Conservation (phyloP, 2,113 vertebrate species). For the Myocastor coypus region DNA sequence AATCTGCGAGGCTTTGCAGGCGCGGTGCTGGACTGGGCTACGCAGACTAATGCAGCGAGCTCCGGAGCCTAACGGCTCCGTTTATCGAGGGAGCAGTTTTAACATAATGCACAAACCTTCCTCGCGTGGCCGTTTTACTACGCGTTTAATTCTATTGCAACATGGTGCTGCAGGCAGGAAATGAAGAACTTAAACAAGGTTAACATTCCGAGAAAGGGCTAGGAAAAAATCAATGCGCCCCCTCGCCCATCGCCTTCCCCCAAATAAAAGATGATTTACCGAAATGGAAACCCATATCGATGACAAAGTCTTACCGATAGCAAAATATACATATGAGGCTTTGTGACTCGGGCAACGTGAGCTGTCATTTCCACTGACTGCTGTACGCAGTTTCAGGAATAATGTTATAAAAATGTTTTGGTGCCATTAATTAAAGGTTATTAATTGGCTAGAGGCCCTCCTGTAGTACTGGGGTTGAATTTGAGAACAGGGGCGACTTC, state of each 20-base stretch:
- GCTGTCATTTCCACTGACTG: slow-evolving; percentile 74
- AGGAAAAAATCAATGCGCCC: slow-evolving; percentile 73
- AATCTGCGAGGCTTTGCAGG: slow-evolving; percentile 87
- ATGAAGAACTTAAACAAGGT: slow-evolving; percentile 84
- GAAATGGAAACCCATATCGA: slow-evolving; percentile 66
- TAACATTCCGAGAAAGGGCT: slow-evolving; percentile 83
- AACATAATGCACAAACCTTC: slow-evolving; percentile 88
- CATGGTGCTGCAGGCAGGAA: slow-evolving; percentile 83
- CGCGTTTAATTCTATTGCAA: slow-evolving; percentile 85
- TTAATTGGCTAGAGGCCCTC: slow-evolving; percentile 1
- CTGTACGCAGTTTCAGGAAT: slow-evolving; percentile 50
- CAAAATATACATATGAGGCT: not conserved
- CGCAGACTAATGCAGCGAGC: slow-evolving; percentile 79
- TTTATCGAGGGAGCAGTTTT: slow-evolving; percentile 87
- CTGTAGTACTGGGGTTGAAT: not conserved
- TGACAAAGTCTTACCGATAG: slow-evolving; percentile 47
- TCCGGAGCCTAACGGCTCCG: slow-evolving; percentile 87
- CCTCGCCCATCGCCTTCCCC: slow-evolving; percentile 29
- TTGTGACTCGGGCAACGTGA: slow-evolving; percentile 64
- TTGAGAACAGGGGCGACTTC: not conserved
- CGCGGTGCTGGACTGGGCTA: slow-evolving; percentile 81
- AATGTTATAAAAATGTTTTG: slow-evolving; percentile 40
- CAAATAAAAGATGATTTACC: slow-evolving; percentile 77
- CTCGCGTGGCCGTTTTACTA: slow-evolving; percentile 83
- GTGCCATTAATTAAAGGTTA: slow-evolving; percentile 35